Percentiles rank a stretch among this genome's conserved stretches.
Conservation (phyloP, 2,113 vertebrate species). For the Acanthochromis polyacanthus region DNA sequence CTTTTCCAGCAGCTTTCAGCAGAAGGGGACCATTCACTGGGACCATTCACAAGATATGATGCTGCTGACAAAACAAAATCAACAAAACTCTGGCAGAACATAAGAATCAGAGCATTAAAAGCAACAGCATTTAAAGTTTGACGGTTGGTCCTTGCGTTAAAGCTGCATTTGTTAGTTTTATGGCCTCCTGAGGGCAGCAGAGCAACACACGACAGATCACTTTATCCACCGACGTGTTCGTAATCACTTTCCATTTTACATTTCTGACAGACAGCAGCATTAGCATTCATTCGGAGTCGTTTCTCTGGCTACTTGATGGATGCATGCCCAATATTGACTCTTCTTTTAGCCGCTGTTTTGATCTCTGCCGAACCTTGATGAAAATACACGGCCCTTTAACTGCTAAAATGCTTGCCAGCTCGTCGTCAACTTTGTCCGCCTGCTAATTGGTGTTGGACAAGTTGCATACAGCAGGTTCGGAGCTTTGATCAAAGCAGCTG, state of each 20-base stretch:
- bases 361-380: not conserved
- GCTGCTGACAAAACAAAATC: conserved; percentile 13
- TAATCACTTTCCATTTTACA: not conserved
- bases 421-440: not conserved
- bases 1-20: conserved; percentile 16
- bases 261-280: conserved; percentile 1
- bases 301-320: too few relatives aligned
- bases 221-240: not conserved
- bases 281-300: conserved; percentile 9
- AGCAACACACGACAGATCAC: not conserved
- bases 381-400: not conserved
- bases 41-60: not conserved
- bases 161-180: not conserved
- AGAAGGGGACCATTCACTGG: not conserved
- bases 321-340: too few relatives aligned
- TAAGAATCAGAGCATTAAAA: not conserved
- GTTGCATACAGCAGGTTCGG: not conserved
- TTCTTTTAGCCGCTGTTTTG: conserved; percentile 19
- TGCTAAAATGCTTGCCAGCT: not conserved
- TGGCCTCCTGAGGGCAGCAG: not conserved
- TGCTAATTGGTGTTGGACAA: conserved; percentile 2
- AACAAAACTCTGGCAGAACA: not conserved
- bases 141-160: not conserved
- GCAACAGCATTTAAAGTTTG: not conserved
- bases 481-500: conserved; percentile 2